A percentile compares a stretch with the other conserved stretches of the same genome.
These are phyloP conservation scores for Diarsia rubi DNA, from an alignment of 2,888 invertebrate genomes.

Conservation along the genomic window DNA sequence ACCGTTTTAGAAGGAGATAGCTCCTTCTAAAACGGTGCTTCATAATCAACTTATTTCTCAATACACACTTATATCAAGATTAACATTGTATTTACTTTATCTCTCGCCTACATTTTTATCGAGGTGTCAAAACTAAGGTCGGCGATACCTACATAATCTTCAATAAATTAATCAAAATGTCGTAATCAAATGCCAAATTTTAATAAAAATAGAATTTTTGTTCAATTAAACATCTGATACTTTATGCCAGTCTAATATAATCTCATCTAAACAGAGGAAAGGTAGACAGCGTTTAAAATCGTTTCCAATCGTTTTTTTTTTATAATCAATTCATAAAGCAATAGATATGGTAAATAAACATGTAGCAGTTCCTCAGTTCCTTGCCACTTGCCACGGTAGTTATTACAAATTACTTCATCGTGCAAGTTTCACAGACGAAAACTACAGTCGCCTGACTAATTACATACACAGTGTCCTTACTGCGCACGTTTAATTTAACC, in stretches of 20 bases:
- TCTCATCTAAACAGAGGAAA: background rate
- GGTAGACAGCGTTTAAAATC: constrained; percentile 2
- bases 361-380: constrained; percentile 34
- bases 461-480: constrained; percentile 77
- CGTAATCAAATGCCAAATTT: background rate
- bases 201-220: background rate
- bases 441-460: constrained; percentile 68
- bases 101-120: constrained; percentile 57
- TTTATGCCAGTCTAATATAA: background rate
- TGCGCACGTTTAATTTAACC: constrained; percentile 74
- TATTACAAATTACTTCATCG: constrained; percentile 54
- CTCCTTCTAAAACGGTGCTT: constrained; percentile 4
- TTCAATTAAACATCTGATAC: constrained; percentile 7
- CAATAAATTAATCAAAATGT: constrained; percentile 26
- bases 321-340: constrained; percentile 35
- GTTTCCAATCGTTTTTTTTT: constrained; percentile 27
- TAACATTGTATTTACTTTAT: constrained; percentile 50
- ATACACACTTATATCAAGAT: constrained; percentile 48
- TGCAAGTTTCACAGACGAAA: constrained; percentile 61
- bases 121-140: constrained; percentile 39
- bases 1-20: no score
- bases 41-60: constrained; percentile 53
- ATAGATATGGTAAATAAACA: constrained; percentile 44
- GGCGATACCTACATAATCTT: constrained; percentile 22
- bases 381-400: constrained; percentile 33